A percentile compares a stretch with the other conserved stretches of the same genome.
These are phyloP conservation scores for Probosciger aterrimus DNA, from an alignment of 2,113 vertebrate genomes.

Conservation along the genomic window DNA sequence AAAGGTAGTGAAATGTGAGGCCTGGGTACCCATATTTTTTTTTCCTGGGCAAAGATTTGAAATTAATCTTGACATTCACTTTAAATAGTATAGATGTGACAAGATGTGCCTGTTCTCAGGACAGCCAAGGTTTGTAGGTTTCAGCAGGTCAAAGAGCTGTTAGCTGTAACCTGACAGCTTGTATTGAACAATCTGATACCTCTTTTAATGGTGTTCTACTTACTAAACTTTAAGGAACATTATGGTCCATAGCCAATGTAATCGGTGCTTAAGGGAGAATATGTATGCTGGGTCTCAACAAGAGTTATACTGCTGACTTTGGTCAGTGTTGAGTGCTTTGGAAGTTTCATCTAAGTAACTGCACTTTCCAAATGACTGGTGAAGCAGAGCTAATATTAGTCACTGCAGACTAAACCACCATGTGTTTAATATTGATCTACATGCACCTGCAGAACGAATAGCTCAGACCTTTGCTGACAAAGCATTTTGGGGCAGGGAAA, in stretches of 20 bases:
- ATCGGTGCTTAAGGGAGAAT: neutral
- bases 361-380: neutral
- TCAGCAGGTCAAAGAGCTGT: neutral
- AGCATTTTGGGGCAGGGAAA: neutral
- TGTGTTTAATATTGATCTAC: constrained; percentile 32
- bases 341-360: neutral
- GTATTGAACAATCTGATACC: neutral
- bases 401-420: neutral
- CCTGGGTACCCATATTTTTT: neutral
- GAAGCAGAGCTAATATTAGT: neutral
- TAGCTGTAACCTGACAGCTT: neutral
- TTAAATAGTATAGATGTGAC: neutral
- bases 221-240: neutral
- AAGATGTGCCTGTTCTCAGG: neutral
- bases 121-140: neutral
- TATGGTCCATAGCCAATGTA: neutral
- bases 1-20: neutral
- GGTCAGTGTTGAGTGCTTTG: neutral
- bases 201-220: neutral
- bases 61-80: neutral
- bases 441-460: constrained; percentile 9
- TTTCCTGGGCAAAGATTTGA: neutral
- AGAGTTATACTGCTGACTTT: neutral
- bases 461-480: constrained; percentile 34
- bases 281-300: neutral